Evolutionary conservation across 2,888 invertebrate species (phyloP).

Genomic region (Acanthosepion pharaonis): DNA sequence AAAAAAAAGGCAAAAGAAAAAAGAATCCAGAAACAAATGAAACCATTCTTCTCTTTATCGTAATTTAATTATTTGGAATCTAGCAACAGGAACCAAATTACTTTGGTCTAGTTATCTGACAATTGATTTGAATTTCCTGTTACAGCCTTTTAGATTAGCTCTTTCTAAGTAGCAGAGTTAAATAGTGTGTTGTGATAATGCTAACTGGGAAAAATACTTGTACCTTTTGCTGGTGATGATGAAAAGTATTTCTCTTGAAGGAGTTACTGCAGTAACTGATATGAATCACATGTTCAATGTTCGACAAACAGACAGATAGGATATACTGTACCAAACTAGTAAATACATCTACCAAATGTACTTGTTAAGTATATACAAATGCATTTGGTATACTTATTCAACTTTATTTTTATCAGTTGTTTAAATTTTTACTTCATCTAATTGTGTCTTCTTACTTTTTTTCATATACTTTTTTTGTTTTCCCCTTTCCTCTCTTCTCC

Average conservation of each 20-base stretch:
- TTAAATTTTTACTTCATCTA: not conserved
- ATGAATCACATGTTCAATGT: not conserved
- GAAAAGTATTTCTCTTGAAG: not conserved
- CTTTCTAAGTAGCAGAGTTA: not conserved
- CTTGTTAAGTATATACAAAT: not conserved
- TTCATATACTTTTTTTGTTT: not conserved
- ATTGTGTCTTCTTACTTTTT: not conserved
- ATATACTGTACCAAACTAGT: not conserved
- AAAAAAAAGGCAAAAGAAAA: not conserved
- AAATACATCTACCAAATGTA: not conserved
- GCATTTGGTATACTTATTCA: not conserved
- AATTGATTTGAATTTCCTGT: not conserved
- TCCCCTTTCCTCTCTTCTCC: not conserved
- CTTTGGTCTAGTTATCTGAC: not conserved
- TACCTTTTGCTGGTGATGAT: not conserved
- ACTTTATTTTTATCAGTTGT: not conserved
- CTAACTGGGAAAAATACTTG: not conserved
- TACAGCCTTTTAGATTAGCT: not conserved
- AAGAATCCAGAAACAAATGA: conserved; percentile 18
- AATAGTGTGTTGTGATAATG: not conserved
- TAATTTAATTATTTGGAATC: conserved; percentile 25
- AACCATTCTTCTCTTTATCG: not conserved
- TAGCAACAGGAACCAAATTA: conserved; percentile 21
- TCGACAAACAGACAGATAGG: not conserved
- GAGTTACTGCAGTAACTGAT: not conserved